Evolutionary conservation across 2,113 vertebrate genomes (phyloP).

Genomic region (Blennius ocellaris): DNA sequence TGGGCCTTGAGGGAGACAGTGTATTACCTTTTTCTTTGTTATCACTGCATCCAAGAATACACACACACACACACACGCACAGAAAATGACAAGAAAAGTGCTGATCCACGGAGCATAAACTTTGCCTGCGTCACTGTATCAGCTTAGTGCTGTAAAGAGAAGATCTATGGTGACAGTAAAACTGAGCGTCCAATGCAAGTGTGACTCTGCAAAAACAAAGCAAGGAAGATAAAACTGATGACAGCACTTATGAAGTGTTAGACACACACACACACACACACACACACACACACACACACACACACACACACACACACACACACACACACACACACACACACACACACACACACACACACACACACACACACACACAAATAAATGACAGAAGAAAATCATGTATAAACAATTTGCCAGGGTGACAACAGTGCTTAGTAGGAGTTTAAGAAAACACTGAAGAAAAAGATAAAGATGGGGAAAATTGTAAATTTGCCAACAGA

Average conservation of each 20-base stretch:
- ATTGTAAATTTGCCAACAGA: conserved; percentile 9
- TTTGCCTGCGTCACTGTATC: conserved; percentile 56
- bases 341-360: not conserved
- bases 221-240: conserved; percentile 9
- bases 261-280: not conserved
- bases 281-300: not conserved
- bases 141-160: conserved; percentile 23
- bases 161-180: conserved; percentile 50
- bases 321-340: not conserved
- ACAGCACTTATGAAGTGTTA: not conserved
- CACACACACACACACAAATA: not conserved
- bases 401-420: too few relatives aligned
- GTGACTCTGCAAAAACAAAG: conserved; percentile 11
- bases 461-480: not conserved
- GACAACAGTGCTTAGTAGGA: not conserved
- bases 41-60: conserved; percentile 15
- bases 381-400: not conserved
- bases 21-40: conserved; percentile 40
- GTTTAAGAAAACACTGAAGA: not conserved
- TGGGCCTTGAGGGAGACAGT: conserved; percentile 36
- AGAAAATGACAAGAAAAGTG: conserved; percentile 50
- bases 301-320: not conserved
- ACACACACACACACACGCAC: conserved; percentile 16
- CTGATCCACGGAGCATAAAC: conserved; percentile 56
- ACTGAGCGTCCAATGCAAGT: conserved; percentile 9